A percentile compares a stretch with the other conserved stretches of the same genome.
phyloP scores from a whole-genome alignment of 2,888 invertebrate genomes.

The Agrotis clavis region DNA sequence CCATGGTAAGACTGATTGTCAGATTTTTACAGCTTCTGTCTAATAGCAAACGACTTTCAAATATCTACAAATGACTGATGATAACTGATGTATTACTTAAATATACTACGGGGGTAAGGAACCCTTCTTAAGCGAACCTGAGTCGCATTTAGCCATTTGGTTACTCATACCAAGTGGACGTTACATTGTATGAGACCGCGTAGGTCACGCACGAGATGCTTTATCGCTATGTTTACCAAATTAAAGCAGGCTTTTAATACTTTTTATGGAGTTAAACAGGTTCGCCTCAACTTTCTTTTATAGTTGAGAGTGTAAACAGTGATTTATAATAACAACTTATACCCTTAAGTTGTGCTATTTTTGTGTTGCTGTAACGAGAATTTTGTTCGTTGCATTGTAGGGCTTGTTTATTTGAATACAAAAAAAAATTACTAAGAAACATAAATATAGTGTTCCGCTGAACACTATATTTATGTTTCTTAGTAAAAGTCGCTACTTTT shows the following conservation, averaged over 20 bases:
- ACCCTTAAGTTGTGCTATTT: conserved; percentile 30
- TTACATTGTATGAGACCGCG: conserved; percentile 67
- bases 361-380: conserved; percentile 1
- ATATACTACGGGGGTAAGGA: not conserved
- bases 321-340: conserved; percentile 50
- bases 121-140: not conserved
- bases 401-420: conserved; percentile 1
- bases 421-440: no score
- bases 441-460: no score
- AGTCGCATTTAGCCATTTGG: not conserved
- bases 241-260: conserved; percentile 63
- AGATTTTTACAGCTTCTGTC: no score
- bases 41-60: no score
- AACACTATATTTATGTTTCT: no score
- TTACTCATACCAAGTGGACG: not conserved
- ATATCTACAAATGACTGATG: no score
- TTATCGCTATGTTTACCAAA: conserved; percentile 72
- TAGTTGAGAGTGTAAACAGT: conserved; percentile 54
- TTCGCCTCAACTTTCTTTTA: conserved; percentile 61
- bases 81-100: not conserved
- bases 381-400: conserved; percentile 12
- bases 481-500: no score
- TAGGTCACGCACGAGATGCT: conserved; percentile 71
- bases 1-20: no score
- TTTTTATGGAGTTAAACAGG: conserved; percentile 63